A percentile compares a stretch with the other conserved stretches of the same genome.
Conservation (phyloP, 2,113 vertebrate species). For the Struthidea cinerea region DNA sequence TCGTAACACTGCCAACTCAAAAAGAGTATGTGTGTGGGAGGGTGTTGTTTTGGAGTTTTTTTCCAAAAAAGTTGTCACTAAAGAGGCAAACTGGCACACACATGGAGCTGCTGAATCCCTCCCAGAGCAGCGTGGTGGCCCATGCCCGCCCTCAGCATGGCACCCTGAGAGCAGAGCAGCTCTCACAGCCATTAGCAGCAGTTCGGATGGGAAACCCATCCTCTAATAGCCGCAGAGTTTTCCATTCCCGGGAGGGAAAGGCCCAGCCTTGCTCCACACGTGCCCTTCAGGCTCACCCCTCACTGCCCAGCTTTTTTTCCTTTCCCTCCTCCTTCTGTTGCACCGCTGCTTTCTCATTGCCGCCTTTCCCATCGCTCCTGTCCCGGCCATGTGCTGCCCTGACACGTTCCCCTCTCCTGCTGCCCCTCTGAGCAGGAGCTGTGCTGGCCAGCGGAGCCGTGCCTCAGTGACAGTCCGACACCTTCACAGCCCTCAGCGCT, state of each 20-base stretch:
- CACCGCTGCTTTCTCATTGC: rapidly evolving
- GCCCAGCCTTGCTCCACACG: background rate
- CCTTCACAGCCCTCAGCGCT: rapidly evolving
- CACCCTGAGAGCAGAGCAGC: background rate
- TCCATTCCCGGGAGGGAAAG: background rate
- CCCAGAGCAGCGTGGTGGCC: background rate
- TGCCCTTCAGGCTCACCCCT: background rate
- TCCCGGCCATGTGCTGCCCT: rapidly evolving
- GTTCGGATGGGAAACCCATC: rapidly evolving
- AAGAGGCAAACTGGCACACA: background rate
- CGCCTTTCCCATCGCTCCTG: background rate
- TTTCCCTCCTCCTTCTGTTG: background rate
- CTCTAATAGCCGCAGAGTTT: background rate
- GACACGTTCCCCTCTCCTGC: rapidly evolving
- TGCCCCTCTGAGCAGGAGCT: background rate
- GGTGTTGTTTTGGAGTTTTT: background rate
- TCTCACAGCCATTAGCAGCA: background rate
- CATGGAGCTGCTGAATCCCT: background rate
- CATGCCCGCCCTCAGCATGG: rapidly evolving
- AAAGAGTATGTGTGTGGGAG: background rate
- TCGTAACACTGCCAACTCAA: background rate
- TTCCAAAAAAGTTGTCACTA: background rate
- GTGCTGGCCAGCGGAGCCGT: background rate
- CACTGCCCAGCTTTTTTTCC: background rate
- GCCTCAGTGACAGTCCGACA: background rate